These are phyloP conservation scores for Altica lythri DNA, from an alignment of 2,888 invertebrate species.

Conservation along the genomic window DNA sequence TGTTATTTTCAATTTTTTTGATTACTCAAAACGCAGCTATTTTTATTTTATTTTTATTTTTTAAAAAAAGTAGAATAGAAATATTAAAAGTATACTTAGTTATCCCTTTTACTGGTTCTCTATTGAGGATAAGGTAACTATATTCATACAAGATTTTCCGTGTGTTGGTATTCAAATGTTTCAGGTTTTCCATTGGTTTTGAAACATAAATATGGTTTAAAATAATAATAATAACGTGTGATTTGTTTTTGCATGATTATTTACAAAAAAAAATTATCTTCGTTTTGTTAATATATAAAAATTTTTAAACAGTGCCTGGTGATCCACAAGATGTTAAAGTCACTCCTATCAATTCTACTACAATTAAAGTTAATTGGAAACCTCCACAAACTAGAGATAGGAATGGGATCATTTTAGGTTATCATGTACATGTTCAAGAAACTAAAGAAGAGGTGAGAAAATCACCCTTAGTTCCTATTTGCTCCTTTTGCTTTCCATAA, in stretches of 20 bases:
- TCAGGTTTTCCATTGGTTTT: slow-evolving; percentile 45
- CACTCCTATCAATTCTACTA: slow-evolving; percentile 91
- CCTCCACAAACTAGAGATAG: slow-evolving; percentile 89
- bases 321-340: slow-evolving; percentile 93
- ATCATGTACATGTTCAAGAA: slow-evolving; percentile 95
- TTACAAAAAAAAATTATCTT: slow-evolving; percentile 12
- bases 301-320: slow-evolving; percentile 84
- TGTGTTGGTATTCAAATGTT: slow-evolving; percentile 78
- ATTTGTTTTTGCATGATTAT: slow-evolving; percentile 56
- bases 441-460: slow-evolving; percentile 81
- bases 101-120: slow-evolving; percentile 29
- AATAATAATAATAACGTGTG: slow-evolving; percentile 50
- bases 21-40: slow-evolving; percentile 28
- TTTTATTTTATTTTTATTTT: slow-evolving; percentile 26
- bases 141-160: slow-evolving; percentile 52
- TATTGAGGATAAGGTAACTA: slow-evolving; percentile 55
- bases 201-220: slow-evolving; percentile 43
- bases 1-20: slow-evolving; percentile 42
- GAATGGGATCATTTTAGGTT: slow-evolving; percentile 95
- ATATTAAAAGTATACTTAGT: slow-evolving; percentile 26
- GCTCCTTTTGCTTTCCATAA: too few species aligned
- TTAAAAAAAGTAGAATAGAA: slow-evolving; percentile 24
- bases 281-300: slow-evolving; percentile 16
- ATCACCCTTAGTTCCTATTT: too few species aligned
- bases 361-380: slow-evolving; percentile 93